Conservation (phyloP, 2,888 invertebrate species). For the Iselma pallidipennis region DNA sequence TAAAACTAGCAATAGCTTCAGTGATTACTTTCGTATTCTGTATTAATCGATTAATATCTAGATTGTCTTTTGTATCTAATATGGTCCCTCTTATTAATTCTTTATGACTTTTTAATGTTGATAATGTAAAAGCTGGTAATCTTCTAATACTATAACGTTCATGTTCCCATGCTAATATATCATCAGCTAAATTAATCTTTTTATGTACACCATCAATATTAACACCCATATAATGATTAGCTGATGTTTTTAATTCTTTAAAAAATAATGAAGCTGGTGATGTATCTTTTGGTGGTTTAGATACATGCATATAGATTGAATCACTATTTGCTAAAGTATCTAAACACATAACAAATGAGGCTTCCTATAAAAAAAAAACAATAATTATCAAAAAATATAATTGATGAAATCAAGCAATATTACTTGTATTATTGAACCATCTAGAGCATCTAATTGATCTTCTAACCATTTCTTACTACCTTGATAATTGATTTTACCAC, state of each 20-base stretch:
- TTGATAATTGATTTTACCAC: conserved; percentile 91
- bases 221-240: conserved; percentile 55
- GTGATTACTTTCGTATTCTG: conserved; percentile 76
- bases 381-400: neutral
- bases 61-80: conserved; percentile 64
- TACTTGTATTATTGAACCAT: conserved; percentile 75
- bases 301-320: conserved; percentile 86
- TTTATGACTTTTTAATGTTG: conserved; percentile 73
- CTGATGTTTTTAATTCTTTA: conserved; percentile 65
- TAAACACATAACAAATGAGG: conserved; percentile 86
- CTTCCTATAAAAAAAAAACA: conserved; percentile 65
- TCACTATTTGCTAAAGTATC: conserved; percentile 75
- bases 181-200: conserved; percentile 95
- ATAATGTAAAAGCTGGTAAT: conserved; percentile 89
- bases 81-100: conserved; percentile 66
- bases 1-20: conserved; percentile 80
- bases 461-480: conserved; percentile 96
- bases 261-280: conserved; percentile 71
- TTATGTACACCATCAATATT: conserved; percentile 80
- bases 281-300: conserved; percentile 90
- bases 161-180: conserved; percentile 94
- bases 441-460: conserved; percentile 81
- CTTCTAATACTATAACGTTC: conserved; percentile 93
- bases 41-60: conserved; percentile 63
- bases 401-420: conserved; percentile 2